A percentile compares a stretch with the other conserved stretches of the same genome.
phyloP scores from a whole-genome alignment of 1,140 invertebrate species.

The Bathynomus jamesi region DNA sequence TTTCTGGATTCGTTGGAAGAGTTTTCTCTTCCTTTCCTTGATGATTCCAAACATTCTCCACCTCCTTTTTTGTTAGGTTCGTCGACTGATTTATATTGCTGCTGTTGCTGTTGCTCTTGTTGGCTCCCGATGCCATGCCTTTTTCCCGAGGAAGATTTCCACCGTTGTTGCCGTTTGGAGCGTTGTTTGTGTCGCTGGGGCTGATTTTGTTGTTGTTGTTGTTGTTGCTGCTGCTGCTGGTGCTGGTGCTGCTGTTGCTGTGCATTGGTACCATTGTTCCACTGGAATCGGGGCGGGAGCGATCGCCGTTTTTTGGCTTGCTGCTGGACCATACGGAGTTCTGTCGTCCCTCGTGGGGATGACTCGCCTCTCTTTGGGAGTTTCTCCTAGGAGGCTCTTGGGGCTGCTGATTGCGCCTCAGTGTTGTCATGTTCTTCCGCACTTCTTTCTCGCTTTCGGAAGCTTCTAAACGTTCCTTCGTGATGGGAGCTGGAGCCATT shows the following conservation, averaged over 20 bases:
- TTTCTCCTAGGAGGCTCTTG: slow-evolving; percentile 2
- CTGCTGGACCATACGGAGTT: slow-evolving; percentile 9
- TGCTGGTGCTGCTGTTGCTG: background rate
- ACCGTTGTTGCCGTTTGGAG: background rate
- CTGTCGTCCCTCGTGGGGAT: slow-evolving; percentile 18
- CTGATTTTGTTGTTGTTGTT: slow-evolving; percentile 17
- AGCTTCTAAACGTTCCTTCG: slow-evolving; percentile 21
- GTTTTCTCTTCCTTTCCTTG: background rate
- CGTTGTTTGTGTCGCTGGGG: slow-evolving; percentile 10
- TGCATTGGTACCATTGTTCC: slow-evolving; percentile 14
- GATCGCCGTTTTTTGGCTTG: slow-evolving; percentile 38
- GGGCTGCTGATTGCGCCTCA: background rate
- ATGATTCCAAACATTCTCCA: background rate
- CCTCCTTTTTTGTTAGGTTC: background rate
- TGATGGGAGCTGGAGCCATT: slow-evolving; percentile 25
- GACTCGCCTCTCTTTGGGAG: slow-evolving; percentile 15
- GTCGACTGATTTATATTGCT: background rate
- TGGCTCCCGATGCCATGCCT: background rate
- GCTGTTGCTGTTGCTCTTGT: slow-evolving; percentile 8
- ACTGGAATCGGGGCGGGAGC: slow-evolving; percentile 38
- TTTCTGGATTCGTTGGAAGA: background rate
- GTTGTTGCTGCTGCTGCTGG: slow-evolving; percentile 16
- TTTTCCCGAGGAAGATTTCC: background rate
- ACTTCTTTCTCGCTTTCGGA: slow-evolving; percentile 28
- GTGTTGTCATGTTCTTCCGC: slow-evolving; percentile 32